Evolutionary conservation across 2,888 invertebrate species (phyloP).

Genomic region (Monochamus alternatus): DNA sequence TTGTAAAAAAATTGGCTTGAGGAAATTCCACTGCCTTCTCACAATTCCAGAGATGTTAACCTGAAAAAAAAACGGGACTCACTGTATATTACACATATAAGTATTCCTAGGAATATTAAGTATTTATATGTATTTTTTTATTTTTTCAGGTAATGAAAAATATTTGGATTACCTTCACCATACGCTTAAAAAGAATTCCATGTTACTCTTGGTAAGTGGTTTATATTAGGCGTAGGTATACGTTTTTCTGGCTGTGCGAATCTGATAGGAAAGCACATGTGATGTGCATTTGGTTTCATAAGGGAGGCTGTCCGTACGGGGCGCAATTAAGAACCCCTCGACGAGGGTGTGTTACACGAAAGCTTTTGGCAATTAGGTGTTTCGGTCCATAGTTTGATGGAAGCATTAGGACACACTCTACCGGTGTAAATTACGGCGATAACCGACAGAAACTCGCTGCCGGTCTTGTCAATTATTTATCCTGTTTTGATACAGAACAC

Average conservation of each 20-base stretch:
- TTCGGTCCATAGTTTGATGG: conserved; percentile 65
- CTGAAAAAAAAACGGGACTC: too few relatives aligned
- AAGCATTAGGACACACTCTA: conserved; percentile 64
- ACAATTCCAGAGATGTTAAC: too few relatives aligned
- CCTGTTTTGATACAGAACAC: conserved; percentile 47
- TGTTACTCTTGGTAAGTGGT: conserved; percentile 46
- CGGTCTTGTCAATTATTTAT: conserved; percentile 60
- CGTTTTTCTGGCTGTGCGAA: conserved; percentile 41
- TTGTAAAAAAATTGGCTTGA: too few relatives aligned
- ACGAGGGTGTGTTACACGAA: conserved; percentile 64
- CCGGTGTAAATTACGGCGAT: conserved; percentile 65
- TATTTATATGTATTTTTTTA: conserved; percentile 8
- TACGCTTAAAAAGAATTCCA: conserved; percentile 27
- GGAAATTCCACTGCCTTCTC: too few relatives aligned
- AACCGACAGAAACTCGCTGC: conserved; percentile 57
- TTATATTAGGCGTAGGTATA: conserved; percentile 39
- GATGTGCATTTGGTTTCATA: conserved; percentile 52
- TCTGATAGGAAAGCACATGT: conserved; percentile 51
- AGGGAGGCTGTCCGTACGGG: conserved; percentile 48
- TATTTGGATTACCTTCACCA: conserved; percentile 33
- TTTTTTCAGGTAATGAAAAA: conserved; percentile 43
- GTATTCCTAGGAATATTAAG: too few relatives aligned
- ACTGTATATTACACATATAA: too few relatives aligned
- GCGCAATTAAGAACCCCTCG: conserved; percentile 66
- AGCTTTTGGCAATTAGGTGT: conserved; percentile 70